Conservation (phyloP, 2,113 vertebrate genomes). For the Tupaia tana region DNA sequence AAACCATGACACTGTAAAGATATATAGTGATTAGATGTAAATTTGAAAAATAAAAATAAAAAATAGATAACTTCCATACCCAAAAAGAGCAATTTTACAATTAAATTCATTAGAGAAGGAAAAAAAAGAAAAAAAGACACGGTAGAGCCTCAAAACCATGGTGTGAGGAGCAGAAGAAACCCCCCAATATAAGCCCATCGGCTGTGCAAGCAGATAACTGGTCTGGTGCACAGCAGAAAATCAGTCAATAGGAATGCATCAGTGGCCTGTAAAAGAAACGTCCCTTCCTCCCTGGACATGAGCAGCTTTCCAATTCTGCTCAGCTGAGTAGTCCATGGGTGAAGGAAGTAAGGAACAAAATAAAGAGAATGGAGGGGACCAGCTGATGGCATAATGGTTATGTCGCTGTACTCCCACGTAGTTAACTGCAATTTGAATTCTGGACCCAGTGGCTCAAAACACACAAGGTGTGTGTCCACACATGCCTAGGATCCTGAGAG, state of each 20-base stretch:
- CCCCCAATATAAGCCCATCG: not conserved
- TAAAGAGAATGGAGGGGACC: not conserved
- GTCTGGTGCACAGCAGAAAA: not conserved
- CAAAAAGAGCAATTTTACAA: too few relatives aligned
- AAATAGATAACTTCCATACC: too few relatives aligned
- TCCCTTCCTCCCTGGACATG: not conserved
- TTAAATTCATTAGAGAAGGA: too few relatives aligned
- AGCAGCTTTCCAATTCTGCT: not conserved
- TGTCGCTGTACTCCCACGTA: too few relatives aligned
- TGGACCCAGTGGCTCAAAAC: too few relatives aligned
- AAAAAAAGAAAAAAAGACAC: not conserved
- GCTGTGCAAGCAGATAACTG: not conserved
- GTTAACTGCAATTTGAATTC: too few relatives aligned
- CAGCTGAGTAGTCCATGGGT: not conserved
- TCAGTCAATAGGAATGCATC: not conserved
- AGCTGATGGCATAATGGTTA: too few relatives aligned
- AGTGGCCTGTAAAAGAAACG: not conserved
- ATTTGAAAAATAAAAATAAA: too few relatives aligned
- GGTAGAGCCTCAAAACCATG: not conserved
- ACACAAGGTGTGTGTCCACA: too few relatives aligned
- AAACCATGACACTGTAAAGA: too few relatives aligned
- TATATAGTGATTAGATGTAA: too few relatives aligned
- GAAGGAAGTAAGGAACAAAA: not conserved
- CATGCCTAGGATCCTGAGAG: too few relatives aligned
- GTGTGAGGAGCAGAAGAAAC: not conserved